Evolutionary conservation across 2,888 invertebrate species (phyloP).

Genomic region (Formica aserva): DNA sequence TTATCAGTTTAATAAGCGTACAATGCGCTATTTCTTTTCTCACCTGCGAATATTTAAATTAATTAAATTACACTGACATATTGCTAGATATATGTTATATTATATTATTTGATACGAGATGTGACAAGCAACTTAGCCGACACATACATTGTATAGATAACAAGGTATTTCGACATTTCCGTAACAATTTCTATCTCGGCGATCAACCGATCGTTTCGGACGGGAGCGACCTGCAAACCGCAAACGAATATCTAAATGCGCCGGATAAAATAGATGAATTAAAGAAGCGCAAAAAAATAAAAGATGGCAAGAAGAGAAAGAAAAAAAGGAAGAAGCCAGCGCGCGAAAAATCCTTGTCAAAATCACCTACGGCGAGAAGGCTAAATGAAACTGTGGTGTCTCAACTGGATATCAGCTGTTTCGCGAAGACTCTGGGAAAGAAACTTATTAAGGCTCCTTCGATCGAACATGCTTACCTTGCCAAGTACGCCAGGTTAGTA

Average conservation of each 20-base stretch:
- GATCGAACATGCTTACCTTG: conserved; percentile 76
- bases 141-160: background rate
- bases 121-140: background rate
- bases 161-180: conserved; percentile 56
- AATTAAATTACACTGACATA: conserved; percentile 4
- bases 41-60: conserved; percentile 14
- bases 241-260: conserved; percentile 60
- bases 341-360: conserved; percentile 71
- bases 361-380: conserved; percentile 62
- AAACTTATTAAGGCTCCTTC: conserved; percentile 79
- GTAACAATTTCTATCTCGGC: conserved; percentile 69
- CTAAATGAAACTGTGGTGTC: conserved; percentile 80
- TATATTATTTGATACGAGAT: background rate
- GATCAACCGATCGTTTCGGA: conserved; percentile 71
- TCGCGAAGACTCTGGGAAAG: conserved; percentile 74
- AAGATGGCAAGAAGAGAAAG: conserved; percentile 72
- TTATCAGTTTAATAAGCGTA: conserved; percentile 8
- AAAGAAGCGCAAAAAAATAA: conserved; percentile 74
- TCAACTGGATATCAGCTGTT: conserved; percentile 79
- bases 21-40: background rate
- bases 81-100: background rate
- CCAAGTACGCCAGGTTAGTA: conserved; percentile 78
- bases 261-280: conserved; percentile 70
- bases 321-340: conserved; percentile 73
- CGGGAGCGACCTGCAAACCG: conserved; percentile 33